phyloP scores from a whole-genome alignment of 2,797 vertebrate genomes.

The Notolabrus celidotus region DNA sequence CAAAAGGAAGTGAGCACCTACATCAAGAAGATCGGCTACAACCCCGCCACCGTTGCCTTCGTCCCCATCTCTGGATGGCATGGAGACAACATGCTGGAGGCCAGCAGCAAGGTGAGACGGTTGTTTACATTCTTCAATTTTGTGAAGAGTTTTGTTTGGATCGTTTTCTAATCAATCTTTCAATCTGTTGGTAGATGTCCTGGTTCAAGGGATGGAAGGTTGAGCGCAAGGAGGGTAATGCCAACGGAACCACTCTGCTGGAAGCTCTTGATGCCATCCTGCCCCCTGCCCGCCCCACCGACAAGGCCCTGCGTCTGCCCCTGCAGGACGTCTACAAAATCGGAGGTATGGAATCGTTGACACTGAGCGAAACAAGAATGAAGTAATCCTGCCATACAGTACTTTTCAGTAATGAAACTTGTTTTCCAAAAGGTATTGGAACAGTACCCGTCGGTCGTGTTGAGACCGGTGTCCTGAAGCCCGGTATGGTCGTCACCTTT shows the following conservation, averaged over 20 bases:
- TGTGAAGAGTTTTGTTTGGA: background rate
- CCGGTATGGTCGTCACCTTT: slow-evolving; percentile 86
- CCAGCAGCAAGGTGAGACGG: slow-evolving; percentile 77
- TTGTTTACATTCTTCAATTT: fast-evolving
- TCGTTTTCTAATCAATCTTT: fast-evolving
- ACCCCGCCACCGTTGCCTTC: slow-evolving; percentile 83
- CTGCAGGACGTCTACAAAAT: slow-evolving; percentile 98
- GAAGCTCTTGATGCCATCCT: slow-evolving; percentile 95
- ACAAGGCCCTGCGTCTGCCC: slow-evolving; percentile 94
- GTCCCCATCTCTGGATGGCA: slow-evolving; percentile 89
- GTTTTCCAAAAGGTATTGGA: slow-evolving; percentile 80
- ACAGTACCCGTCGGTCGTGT: slow-evolving; percentile 87
- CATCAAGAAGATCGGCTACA: slow-evolving; percentile 91
- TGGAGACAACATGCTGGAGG: slow-evolving; percentile 90
- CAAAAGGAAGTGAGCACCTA: slow-evolving; percentile 87
- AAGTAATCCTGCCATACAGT: too few relatives aligned
- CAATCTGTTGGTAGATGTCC: slow-evolving; percentile 83
- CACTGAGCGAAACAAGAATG: too few relatives aligned
- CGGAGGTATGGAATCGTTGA: slow-evolving; percentile 88
- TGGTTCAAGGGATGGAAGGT: slow-evolving; percentile 98
- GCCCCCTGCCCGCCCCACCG: slow-evolving; percentile 93
- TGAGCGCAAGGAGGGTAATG: slow-evolving; percentile 91
- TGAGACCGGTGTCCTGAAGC: slow-evolving; percentile 86
- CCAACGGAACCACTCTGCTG: slow-evolving; percentile 90
- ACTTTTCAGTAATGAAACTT: background rate